Percentiles rank a stretch among this genome's conserved stretches.
phyloP scores from a whole-genome alignment of 2,797 vertebrate species.

The Hemitrygon akajei region DNA sequence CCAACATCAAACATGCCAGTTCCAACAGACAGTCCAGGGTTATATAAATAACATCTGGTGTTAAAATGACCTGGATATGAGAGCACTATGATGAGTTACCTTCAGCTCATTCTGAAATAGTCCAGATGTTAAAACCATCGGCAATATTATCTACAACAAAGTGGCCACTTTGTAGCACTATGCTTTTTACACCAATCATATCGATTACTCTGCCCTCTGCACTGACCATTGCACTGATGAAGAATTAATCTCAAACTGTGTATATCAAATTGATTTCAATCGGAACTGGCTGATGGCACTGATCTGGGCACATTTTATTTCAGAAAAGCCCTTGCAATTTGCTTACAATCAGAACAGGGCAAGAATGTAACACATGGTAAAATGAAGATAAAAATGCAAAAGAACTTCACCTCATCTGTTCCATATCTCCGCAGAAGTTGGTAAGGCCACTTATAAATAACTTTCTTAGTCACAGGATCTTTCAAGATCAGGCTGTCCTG shows the following conservation, averaged over 20 bases:
- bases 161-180: background rate
- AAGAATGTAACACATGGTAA: background rate
- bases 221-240: no score
- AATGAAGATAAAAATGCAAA: background rate
- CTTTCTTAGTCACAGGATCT: constrained; percentile 47
- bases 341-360: background rate
- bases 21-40: background rate
- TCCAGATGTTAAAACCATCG: no score
- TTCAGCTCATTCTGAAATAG: no score
- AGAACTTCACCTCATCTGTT: constrained; percentile 66
- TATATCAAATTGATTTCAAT: background rate
- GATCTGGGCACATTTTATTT: background rate
- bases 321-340: background rate
- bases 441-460: constrained; percentile 74
- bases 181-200: no score
- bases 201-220: no score
- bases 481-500: constrained; percentile 60
- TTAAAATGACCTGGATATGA: background rate
- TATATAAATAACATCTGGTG: background rate
- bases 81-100: no score
- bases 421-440: constrained; percentile 72
- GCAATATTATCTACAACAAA: background rate
- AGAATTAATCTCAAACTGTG: background rate
- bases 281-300: background rate
- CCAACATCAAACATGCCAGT: background rate